phyloP scores from a whole-genome alignment of 2,888 invertebrate species.

The Pimpla rufipes region DNA sequence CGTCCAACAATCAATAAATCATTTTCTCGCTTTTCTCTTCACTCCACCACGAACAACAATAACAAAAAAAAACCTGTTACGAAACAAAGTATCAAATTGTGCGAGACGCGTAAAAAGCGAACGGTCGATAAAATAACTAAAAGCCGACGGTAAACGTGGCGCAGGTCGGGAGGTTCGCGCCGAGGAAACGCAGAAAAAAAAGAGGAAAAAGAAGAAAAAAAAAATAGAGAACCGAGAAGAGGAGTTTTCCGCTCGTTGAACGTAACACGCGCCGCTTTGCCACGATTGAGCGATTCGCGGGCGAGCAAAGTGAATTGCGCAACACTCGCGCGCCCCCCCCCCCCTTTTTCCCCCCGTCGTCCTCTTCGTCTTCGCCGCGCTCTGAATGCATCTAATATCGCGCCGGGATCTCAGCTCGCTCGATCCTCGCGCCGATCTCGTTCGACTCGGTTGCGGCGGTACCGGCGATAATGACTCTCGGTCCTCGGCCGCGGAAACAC shows the following conservation, averaged over 20 bases:
- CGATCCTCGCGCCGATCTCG: conserved; percentile 25
- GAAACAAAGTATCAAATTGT: not conserved
- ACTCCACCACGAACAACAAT: no score
- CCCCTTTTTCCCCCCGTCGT: conserved; percentile 64
- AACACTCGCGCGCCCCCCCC: conserved; percentile 73
- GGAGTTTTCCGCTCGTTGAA: conserved; percentile 82
- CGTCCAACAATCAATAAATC: no score
- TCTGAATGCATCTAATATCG: conserved; percentile 57
- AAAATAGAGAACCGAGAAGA: conserved; percentile 68
- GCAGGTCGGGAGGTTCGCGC: conserved; percentile 18
- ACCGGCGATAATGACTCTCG: conserved; percentile 43
- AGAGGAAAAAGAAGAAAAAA: conserved; percentile 59
- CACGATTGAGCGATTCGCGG: conserved; percentile 80
- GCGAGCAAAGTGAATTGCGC: conserved; percentile 75
- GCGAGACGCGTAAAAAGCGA: not conserved
- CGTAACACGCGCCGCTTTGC: conserved; percentile 81
- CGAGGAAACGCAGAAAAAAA: not conserved
- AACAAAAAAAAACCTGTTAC: not conserved
- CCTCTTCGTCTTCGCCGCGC: conserved; percentile 40
- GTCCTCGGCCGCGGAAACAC: not conserved
- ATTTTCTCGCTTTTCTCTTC: no score
- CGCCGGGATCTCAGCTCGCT: conserved; percentile 49
- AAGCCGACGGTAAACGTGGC: conserved; percentile 1
- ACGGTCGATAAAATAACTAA: not conserved
- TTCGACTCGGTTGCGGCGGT: conserved; percentile 35